phyloP scores from a whole-genome alignment of 2,797 vertebrate genomes.

The Danio albolineatus region DNA sequence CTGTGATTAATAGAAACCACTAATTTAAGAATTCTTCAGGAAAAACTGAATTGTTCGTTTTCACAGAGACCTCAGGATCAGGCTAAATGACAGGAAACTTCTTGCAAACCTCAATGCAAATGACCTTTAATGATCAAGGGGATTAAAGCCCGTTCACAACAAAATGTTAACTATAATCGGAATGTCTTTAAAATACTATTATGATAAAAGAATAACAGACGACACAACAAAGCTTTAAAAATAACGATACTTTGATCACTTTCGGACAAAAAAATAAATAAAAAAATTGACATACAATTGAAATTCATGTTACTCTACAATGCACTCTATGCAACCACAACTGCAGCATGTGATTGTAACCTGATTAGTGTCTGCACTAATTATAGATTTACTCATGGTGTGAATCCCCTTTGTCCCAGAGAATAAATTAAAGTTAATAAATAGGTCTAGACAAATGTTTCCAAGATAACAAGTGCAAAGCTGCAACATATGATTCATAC shows the following conservation, averaged over 20 bases:
- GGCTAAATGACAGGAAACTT: background rate
- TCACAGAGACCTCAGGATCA: background rate
- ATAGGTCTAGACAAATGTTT: background rate
- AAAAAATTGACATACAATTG: background rate
- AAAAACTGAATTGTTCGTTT: background rate
- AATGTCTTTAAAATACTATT: background rate
- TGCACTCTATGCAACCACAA: background rate
- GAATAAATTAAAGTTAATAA: no score
- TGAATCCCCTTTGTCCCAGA: background rate
- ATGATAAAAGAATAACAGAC: background rate
- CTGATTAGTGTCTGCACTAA: background rate
- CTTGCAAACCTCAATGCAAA: background rate
- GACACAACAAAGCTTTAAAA: background rate
- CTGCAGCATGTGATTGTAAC: background rate
- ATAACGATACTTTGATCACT: no score
- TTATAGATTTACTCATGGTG: background rate
- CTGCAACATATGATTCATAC: slow-evolving; percentile 67
- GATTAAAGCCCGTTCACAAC: background rate
- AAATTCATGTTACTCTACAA: background rate
- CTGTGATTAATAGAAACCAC: background rate
- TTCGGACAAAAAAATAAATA: no score
- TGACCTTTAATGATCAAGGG: background rate
- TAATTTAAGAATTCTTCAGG: background rate
- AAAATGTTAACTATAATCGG: background rate
- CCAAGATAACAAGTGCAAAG: background rate